Evolutionary conservation across 1,140 invertebrate genomes (phyloP), one percentile per base, ranked within the genome.

Genomic region (Latrodectus geometricus): DNA sequence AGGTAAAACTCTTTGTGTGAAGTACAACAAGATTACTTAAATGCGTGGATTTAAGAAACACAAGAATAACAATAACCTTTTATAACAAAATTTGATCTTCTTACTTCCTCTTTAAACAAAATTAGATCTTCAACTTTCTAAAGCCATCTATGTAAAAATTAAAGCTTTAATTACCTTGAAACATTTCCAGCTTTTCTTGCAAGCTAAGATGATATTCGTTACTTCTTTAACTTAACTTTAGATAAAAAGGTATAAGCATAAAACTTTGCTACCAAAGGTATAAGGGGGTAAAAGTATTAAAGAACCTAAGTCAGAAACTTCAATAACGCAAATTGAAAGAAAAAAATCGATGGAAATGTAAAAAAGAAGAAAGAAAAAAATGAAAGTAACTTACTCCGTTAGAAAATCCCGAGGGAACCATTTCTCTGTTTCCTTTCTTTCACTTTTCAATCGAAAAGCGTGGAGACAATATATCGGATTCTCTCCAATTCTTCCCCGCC

Each of bases 281-380:
- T n/a, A 69, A 69, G 48, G 35, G 66, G 68, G 21, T 3, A 17
- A 23, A 49, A 70, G 70, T 54, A 35, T 15, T n/a, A 70, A 48
- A 70, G 52, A 70, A 54, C 23, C 80, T 7, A 20, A 74, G 72
- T 49, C 80, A 20, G 23, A 66, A 56, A 68, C 70, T 82, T 69
- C 80, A 82, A 82, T 82, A 82, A 82, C 80, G 80, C 56, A 82
- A 82, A 82, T 82, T 82, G 80, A 82, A 82, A 82, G 54, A 49
- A 82, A 74, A 35, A 81, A 82, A 74, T 82, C 80, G 20, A 72
- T 82, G 70, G 9, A 72, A 81, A 81, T 35, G 52, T 20, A 72
- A 70, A 73, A 65, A 35, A n/a, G n/a, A n/a, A n/a, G n/a, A n/a
- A n/a, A n/a, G n/a, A n/a, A 12, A 61, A 54, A 9, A 56, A 70